Conservation (phyloP, 2,888 invertebrate genomes). For the Celastrina argiolus region DNA sequence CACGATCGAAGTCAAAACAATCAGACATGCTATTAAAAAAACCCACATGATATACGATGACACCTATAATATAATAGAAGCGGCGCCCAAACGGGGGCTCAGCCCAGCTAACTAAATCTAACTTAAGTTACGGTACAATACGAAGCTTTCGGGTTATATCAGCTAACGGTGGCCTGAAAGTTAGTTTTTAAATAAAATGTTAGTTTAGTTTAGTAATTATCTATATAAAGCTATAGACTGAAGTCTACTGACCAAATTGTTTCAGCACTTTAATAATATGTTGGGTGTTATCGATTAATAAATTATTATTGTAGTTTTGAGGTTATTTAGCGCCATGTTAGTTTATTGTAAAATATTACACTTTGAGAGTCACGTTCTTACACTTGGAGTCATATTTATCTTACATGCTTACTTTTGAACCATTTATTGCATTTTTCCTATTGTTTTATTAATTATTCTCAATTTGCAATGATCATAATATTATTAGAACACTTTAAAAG, state of each 20-base stretch:
- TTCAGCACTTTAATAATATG: constrained; percentile 12
- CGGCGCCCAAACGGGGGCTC: constrained; percentile 24
- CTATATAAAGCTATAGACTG: background rate
- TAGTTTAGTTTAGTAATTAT: background rate
- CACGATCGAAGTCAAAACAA: constrained; percentile 28
- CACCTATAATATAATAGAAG: constrained; percentile 40
- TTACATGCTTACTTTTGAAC: background rate
- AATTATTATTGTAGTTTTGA: background rate
- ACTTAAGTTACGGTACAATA: constrained; percentile 9
- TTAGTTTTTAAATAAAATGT: background rate
- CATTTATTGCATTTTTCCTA: background rate
- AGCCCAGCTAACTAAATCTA: constrained; percentile 1
- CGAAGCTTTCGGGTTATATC: constrained; percentile 19
- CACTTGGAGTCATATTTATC: background rate
- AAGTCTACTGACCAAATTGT: constrained; percentile 1
- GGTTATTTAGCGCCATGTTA: constrained; percentile 4
- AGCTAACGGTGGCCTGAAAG: constrained; percentile 23
- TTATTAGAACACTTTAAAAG: background rate
- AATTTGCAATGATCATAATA: background rate
- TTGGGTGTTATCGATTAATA: background rate
- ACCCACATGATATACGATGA: constrained; percentile 74
- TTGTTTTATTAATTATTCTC: background rate
- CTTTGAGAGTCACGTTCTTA: background rate
- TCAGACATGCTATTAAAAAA: constrained; percentile 71
- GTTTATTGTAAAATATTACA: background rate